Base-by-base conservation (phyloP, 2,888 invertebrate species). In the Cactoblastis cactorum region DNA sequence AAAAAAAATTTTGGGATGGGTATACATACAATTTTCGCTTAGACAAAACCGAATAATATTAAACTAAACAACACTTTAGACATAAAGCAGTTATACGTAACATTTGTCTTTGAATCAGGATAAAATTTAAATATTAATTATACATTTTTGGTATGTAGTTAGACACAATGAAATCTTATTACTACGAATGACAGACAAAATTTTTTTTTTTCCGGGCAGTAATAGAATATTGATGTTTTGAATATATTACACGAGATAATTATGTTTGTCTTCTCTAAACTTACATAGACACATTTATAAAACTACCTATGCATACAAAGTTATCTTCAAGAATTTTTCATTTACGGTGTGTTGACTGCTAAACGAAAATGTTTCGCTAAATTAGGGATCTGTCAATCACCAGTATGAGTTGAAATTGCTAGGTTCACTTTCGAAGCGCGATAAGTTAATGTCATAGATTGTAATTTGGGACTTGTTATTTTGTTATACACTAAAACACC, bases 401-500 rank as follows among this genome's bases (percentile, higher is more conserved):
- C 67, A 52, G 57, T 57, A 63, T 62, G 65, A 67, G 66, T 65
- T 68, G 71, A 77, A 80, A 77, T 79, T 75, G 69, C 72, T 58
- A 61, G 64, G 65, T 74, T 70, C 75, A 80, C 80, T 83, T 83
- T 83, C 81, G 64, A 78, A 79, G 69, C 68, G 63, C 64, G 67
- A 80, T 79, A 77, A 71, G 74, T 79, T 77, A 81, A 82, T 80
- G 80, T 81, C 81, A 80, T 77, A 77, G 74, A 78, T 75, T 74
- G 78, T 76, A 75, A 82, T 80, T 77, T 80, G 67, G 70, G 63
- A 67, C 70, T 69, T 73, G 74, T 74, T 77, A 77, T 81, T 81
- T 79, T 71, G 75, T 70, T 70, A 71, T 69, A 68, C 64, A 74
- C 67, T 73, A 78, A 47, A 73, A 78, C 75, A 67, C 77, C 77